Evolutionary conservation across 2,113 vertebrate genomes (phyloP), one percentile per base, ranked within the genome.

Genomic region (Kryptolebias marmoratus): DNA sequence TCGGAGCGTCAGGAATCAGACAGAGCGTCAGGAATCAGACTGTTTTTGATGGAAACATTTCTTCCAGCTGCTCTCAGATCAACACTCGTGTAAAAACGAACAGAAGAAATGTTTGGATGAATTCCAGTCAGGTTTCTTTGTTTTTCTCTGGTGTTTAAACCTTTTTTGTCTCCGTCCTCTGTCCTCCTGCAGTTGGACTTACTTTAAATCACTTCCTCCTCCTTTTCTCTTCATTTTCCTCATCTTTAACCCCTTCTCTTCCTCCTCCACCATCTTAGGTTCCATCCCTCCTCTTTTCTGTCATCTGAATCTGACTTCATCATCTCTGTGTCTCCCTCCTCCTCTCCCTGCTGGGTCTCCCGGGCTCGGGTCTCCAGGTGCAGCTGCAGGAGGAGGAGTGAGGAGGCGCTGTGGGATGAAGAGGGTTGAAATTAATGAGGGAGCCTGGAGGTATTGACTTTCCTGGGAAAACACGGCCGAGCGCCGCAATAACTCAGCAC

Each of bases 381-480:
- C 80, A 73, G 75, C 80, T 82, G 65, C n/a, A 69, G 71, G 79
- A 44, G 77, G 44, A 52, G 77, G 59, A 57, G 72, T 16, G 73
- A 72, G 80, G 74, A 62, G 70, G n/a, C 18, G 44, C 31, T 52
- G 57, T 64, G 62, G 68, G 79, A 63, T 53, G 80, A 84, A 82
- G 60, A 56, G 65, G 85, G 80, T 70, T 78, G 82, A 89, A 84
- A 89, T 87, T 88, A 91, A 89, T 90, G 91, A 89, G 89, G 79
- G 84, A 89, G 89, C 90, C 83, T 86, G 85, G 80, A 90, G 88
- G 89, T 91, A 92, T 93, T 87, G 91, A 92, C 92, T 92, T 90
- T 91, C 91, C 90, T 91, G 90, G 90, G 90, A 92, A 93, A 93
- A 94, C 92, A 93, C 90, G 85, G 84, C 86, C 75, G 80, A 91